A percentile compares a stretch with the other conserved stretches of the same genome.
Evolutionary conservation across 2,797 vertebrate species (phyloP).

Genomic region (Botia kubotai): DNA sequence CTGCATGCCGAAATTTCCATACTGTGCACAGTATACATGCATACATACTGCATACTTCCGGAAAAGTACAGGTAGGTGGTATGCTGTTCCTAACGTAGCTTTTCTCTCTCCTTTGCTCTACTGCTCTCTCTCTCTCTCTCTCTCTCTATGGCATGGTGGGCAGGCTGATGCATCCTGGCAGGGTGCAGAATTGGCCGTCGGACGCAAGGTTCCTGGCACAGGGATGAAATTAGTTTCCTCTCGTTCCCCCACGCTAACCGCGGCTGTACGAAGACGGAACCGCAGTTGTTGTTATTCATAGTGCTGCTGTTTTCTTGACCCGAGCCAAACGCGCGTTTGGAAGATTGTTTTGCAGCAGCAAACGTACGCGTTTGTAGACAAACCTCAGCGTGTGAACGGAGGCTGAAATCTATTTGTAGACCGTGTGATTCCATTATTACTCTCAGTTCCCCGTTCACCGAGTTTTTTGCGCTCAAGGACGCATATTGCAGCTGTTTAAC

Average conservation of each 20-base stretch:
- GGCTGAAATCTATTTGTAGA: background rate
- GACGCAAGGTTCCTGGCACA: background rate
- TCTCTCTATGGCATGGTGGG: slow-evolving; percentile 16
- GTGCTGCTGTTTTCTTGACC: slow-evolving; percentile 28
- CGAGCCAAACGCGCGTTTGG: background rate
- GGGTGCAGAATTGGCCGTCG: slow-evolving; percentile 36
- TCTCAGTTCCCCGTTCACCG: background rate
- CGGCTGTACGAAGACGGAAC: background rate
- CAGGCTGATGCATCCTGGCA: slow-evolving; percentile 26
- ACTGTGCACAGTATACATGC: background rate
- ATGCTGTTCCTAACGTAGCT: background rate
- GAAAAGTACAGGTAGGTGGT: background rate
- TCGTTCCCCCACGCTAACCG: slow-evolving; percentile 2
- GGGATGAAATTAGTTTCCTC: slow-evolving; percentile 39
- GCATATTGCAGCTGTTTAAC: background rate
- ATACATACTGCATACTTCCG: background rate
- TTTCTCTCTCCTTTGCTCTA: no score
- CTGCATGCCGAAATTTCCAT: background rate
- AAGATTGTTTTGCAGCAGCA: background rate
- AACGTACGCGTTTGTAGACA: background rate
- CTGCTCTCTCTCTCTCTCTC: no score
- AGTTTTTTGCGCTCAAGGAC: background rate
- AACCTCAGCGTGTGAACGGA: background rate
- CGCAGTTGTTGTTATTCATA: slow-evolving; percentile 32
- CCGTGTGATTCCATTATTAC: slow-evolving; percentile 6